Base-by-base conservation (phyloP, 2,888 invertebrate genomes). In the Lasioglossum zephyrum region DNA sequence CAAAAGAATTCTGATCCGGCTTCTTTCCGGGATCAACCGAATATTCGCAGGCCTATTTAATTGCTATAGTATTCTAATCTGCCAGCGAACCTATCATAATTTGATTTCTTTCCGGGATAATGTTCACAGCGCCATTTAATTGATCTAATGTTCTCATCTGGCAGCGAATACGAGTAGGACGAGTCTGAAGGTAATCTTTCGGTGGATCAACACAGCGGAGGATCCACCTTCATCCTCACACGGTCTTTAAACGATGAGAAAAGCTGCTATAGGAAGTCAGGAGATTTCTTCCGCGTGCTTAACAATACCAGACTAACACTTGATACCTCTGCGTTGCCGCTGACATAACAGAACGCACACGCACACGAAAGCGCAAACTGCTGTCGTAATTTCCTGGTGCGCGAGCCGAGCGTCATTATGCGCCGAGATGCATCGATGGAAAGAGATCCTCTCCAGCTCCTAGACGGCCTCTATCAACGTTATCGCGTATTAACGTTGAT, bases 291-390 rank as follows among this genome's bases (percentile, higher is more conserved):
- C 82, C 86, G 86, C 39, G 41, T 86, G 75, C 78, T 74, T 82
- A 88, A 86, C 81, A 83, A 80, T 83, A 87, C 72, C 74, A 84
- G 84, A 75, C 77, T 44, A 80, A 69, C 80, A 69, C 81, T 74
- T 69, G 74, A 70, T 81, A 84, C 66, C 63, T 6, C 66, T 57
- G 11, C 53, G 63, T 26, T 41, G 26, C 22, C 26, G 77, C 81
- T 89, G 80, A 87, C 79, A 79, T 81, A 89, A 88, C 79, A 69
- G 83, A 86, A 57, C 53, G 26, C 66, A 3, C 11, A 39, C 73
- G 39, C 69, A 69, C 74, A 72, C 13, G 31, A 69, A 63, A 22
- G 26, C 78, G 75, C 70, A 73, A 84, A 77, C 18, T 49, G 87
- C 26, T 79, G 66, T 73, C 49, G 73, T 79, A 81, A 85, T 87